phyloP scores from a whole-genome alignment of 2,797 vertebrate genomes.

The Scleropages formosus region DNA sequence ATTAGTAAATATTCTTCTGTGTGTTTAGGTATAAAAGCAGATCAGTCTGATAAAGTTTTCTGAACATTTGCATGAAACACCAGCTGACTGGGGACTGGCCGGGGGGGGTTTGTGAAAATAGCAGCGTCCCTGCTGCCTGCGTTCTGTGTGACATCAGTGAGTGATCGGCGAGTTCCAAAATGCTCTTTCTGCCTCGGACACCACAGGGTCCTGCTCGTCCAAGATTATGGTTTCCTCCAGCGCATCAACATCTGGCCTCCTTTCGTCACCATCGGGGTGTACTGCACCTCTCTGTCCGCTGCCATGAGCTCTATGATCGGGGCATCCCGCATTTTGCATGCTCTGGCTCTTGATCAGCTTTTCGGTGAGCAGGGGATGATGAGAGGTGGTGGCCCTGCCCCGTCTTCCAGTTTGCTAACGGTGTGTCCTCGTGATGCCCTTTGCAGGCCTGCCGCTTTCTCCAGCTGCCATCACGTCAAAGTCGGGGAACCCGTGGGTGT shows the following conservation, averaged over 20 bases:
- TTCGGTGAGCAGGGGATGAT: slow-evolving; percentile 63
- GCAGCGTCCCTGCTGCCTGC: no score
- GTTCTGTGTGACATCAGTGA: no score
- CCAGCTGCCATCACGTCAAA: slow-evolving; percentile 67
- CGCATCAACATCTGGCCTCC: slow-evolving; percentile 75
- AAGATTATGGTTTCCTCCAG: slow-evolving; percentile 75
- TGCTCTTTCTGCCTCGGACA: not conserved
- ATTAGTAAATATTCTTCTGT: no score
- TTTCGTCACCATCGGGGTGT: slow-evolving; percentile 73
- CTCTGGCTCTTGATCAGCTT: slow-evolving; percentile 75
- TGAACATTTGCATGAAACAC: no score
- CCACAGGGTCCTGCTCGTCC: slow-evolving; percentile 36
- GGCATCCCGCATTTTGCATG: slow-evolving; percentile 76
- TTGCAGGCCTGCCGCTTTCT: slow-evolving; percentile 67
- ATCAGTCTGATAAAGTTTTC: no score
- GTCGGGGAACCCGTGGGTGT: slow-evolving; percentile 77
- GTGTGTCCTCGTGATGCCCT: slow-evolving; percentile 14
- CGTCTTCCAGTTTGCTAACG: not conserved
- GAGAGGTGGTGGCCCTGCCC: not conserved
- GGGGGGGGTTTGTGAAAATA: no score
- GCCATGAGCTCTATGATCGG: slow-evolving; percentile 82
- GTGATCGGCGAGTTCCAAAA: not conserved
- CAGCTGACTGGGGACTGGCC: no score
- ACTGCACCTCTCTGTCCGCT: slow-evolving; percentile 73
- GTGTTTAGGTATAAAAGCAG: no score